Base-by-base conservation (phyloP, 2,888 invertebrate genomes). In the Abscondita cerata region DNA sequence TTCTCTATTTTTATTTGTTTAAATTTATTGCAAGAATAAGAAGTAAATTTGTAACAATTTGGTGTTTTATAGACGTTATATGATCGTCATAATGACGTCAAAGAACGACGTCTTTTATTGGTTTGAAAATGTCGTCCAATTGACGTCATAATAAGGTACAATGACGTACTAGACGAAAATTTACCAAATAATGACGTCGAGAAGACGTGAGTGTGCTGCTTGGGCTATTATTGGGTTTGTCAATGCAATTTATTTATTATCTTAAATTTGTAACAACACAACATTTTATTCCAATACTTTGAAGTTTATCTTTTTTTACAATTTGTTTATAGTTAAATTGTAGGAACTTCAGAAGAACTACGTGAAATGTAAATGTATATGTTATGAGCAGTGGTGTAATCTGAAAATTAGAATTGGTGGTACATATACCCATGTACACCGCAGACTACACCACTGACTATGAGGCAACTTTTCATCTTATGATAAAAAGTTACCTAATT, bases 181-280 rank as follows among this genome's bases (percentile, higher is more conserved):
- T n/a, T n/a, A n/a, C n/a, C n/a, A n/a, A n/a, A n/a, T n/a, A n/a
- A n/a, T n/a, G n/a, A n/a, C n/a, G n/a, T n/a, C n/a, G n/a, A n/a
- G n/a, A n/a, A n/a, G n/a, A n/a, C n/a, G n/a, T n/a, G n/a, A n/a
- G n/a, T n/a, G n/a, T n/a, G n/a, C n/a, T n/a, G n/a, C n/a, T n/a
- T n/a, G n/a, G n/a, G n/a, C n/a, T 40, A 40, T 40, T 40, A 13
- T 40, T 40, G 40, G 13, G 40, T 40, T 40, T 40, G 40, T 40
- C 4, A 40, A 40, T 13, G 4, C 12, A 40, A 13, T 40, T 40
- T 40, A 40, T 40, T 40, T 40, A 40, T 40, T 5, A 15, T 40
- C 13, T 40, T 40, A 40, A 40, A 40, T 40, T 15, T 40, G 13
- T 40, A 40, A 36, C 36, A 36, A 36, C 3, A 12, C 36, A 36